Evolutionary conservation across 2,888 invertebrate species (phyloP), one percentile per base, ranked within the genome.

Genomic region (Panorpa germanica): DNA sequence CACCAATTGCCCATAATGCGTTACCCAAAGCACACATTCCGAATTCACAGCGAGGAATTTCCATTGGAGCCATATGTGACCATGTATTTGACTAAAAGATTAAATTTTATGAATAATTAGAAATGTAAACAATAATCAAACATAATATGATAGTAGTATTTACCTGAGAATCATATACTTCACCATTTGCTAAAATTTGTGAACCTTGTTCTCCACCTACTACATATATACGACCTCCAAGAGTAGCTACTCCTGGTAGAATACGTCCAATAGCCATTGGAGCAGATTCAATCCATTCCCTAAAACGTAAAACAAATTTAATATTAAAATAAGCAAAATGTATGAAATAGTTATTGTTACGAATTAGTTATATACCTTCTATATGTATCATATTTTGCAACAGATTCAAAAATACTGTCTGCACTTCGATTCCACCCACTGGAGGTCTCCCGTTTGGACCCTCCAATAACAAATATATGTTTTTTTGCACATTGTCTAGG

Each of bases 191-290:
- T 25, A 85, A 61, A 43, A 90, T 88, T 47, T 83, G 75, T 25
- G 82, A 81, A 37, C 85, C 88, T 39, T 82, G 71, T 51, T 90
- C 91, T 5, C 90, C 91, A 11, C 90, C 91, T 3, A 88, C 77
- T 1, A 85, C 88, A 52, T 80, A 91, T 34, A 91, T 78, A 39
- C 77, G 69, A 2, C 86, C 83, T 44, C 81, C 75, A 21, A 90
- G 47, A 6, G 78, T 66, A 2, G 85, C 80, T 4, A 81, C 81
- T 9, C 90, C 90, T 1, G 88, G 86, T 40, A 88, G 65, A 42
- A 88, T 83, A 30, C 90, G 65, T 3, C 83, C 78, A 40, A 82
- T 75, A 30, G 70, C 68, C 72, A 90, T 81, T 3, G 83, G 71
- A 3, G 76, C 67, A 2, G 78, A 67, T 45, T 74, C 72, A 37